Evolutionary conservation across 2,888 invertebrate genomes (phyloP).

Genomic region (Zaprionus obscuricornis): DNA sequence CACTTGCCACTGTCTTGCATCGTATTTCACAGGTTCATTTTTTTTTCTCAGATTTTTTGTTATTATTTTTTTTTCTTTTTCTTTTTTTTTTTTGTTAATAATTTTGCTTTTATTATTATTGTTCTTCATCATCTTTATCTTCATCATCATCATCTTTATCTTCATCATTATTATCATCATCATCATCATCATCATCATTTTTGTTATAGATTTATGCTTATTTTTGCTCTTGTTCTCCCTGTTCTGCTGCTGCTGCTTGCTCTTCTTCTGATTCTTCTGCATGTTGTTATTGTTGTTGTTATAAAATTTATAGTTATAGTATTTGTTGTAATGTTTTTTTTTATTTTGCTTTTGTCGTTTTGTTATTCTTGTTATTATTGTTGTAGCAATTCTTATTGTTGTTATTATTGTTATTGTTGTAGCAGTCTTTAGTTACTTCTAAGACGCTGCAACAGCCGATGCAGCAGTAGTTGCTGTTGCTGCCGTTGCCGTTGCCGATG

Average conservation of each 20-base stretch:
- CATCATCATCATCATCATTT: not conserved
- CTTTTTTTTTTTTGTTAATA: no score
- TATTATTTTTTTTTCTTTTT: no score
- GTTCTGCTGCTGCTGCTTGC: constrained; percentile 17
- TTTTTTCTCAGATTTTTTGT: no score
- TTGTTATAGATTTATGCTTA: constrained; percentile 32
- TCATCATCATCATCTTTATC: no score
- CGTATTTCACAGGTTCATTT: no score
- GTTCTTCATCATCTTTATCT: no score
- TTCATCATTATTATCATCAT: no score
- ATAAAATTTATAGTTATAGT: constrained; percentile 2
- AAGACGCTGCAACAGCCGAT: constrained; percentile 56
- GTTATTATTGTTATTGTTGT: constrained; percentile 25
- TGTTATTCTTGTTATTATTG: constrained; percentile 39
- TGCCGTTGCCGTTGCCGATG: constrained; percentile 29
- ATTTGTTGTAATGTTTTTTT: constrained; percentile 13
- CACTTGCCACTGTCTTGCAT: no score
- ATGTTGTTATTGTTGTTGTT: constrained; percentile 12
- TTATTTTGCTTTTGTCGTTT: constrained; percentile 33
- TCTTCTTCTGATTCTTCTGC: constrained; percentile 26
- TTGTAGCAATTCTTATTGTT: constrained; percentile 38
- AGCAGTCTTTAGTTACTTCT: constrained; percentile 52
- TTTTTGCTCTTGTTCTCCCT: constrained; percentile 31
- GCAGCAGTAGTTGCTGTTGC: constrained; percentile 34
- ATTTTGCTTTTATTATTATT: no score